Percentiles rank a stretch among this genome's conserved stretches.
Evolutionary conservation across 2,113 vertebrate genomes (phyloP).

Genomic region (Chlamydotis undulata): DNA sequence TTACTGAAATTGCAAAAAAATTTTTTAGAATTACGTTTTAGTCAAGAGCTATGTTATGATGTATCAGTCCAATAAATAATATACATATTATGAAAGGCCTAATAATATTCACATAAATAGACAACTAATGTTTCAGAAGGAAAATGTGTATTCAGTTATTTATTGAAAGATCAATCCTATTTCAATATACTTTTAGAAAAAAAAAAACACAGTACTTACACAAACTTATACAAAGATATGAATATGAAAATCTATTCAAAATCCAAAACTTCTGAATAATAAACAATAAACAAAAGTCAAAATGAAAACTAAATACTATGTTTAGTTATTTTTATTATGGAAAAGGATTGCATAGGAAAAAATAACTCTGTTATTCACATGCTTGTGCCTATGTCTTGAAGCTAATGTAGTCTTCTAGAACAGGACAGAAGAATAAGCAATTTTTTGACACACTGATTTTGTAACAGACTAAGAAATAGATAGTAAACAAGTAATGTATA

Average conservation of each 20-base stretch:
- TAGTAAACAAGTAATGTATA: not conserved
- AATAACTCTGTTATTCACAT: not conserved
- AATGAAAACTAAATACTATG: constrained; percentile 30
- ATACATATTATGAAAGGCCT: constrained; percentile 16
- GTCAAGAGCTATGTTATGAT: constrained; percentile 3
- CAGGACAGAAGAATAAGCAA: constrained; percentile 28
- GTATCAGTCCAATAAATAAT: constrained; percentile 17
- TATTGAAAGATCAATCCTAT: constrained; percentile 51
- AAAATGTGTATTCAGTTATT: constrained; percentile 27
- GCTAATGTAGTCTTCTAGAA: constrained; percentile 12
- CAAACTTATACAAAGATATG: not conserved
- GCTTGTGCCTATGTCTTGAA: not conserved
- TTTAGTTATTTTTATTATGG: not conserved
- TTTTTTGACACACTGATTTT: constrained; percentile 45
- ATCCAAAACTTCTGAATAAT: constrained; percentile 17
- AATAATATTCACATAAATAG: constrained; percentile 44
- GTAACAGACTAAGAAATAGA: not conserved
- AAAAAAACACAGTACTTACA: not conserved
- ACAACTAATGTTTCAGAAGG: constrained; percentile 24
- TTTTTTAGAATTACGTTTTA: constrained; percentile 18
- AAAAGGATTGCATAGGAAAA: not conserved
- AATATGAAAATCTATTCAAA: constrained; percentile 27
- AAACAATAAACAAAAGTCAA: not conserved
- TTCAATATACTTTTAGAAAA: constrained; percentile 30
- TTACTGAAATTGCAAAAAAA: constrained; percentile 31